Conservation (phyloP, 2,797 vertebrate species). For the Hephaestus fuliginosus region DNA sequence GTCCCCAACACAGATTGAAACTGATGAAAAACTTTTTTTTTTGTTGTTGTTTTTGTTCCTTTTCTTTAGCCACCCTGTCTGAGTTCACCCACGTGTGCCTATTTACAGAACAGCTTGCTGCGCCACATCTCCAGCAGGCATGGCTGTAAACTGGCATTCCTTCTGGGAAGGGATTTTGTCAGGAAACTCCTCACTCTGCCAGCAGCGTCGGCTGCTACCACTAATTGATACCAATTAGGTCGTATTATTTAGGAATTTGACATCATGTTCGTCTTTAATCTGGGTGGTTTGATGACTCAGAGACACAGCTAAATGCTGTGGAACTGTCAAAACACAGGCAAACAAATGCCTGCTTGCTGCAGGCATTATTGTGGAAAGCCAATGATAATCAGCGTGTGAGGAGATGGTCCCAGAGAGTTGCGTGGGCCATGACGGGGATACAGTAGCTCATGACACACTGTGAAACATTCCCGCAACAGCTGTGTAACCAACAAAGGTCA, state of each 20-base stretch:
- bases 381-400: constrained; percentile 49
- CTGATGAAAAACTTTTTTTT: neutral
- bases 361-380: constrained; percentile 35
- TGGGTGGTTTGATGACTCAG: constrained; percentile 66
- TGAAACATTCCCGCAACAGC: neutral
- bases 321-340: constrained; percentile 69
- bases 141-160: constrained; percentile 61
- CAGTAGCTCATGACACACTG: neutral
- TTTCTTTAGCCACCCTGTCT: constrained; percentile 11
- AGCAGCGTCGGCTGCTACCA: constrained; percentile 51
- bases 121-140: constrained; percentile 58
- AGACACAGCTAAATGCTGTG: constrained; percentile 46
- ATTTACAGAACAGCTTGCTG: constrained; percentile 59
- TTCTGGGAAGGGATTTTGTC: constrained; percentile 64
- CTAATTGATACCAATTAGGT: constrained; percentile 80
- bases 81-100: constrained; percentile 49
- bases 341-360: constrained; percentile 53
- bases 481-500: neutral
- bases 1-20: constrained; percentile 11
- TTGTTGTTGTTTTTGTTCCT: neutral
- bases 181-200: constrained; percentile 53
- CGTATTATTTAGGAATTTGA: constrained; percentile 75
- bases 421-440: neutral
- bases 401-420: constrained; percentile 2
- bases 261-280: constrained; percentile 72